phyloP scores from a whole-genome alignment of 2,888 invertebrate species.

The Epiblema foenella region DNA sequence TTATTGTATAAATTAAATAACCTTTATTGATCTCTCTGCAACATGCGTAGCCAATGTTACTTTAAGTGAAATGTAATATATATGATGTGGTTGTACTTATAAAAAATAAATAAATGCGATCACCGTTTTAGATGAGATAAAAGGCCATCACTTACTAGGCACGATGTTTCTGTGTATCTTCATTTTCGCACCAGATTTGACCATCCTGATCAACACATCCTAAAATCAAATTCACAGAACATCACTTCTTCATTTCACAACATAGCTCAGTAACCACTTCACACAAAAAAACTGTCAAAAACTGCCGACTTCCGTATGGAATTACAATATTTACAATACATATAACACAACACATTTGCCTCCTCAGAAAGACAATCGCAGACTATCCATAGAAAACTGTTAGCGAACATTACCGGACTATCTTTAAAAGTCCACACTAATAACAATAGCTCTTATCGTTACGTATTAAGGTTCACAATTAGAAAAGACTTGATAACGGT shows the following conservation, averaged over 20 bases:
- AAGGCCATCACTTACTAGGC: slow-evolving; percentile 11
- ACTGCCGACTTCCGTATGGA: neutral
- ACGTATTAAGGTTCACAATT: slow-evolving; percentile 5
- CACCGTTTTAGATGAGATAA: neutral
- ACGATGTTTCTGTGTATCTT: slow-evolving; percentile 7
- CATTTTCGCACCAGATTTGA: neutral
- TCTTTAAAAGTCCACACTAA: slow-evolving; percentile 5
- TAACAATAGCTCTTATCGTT: neutral
- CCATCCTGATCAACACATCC: slow-evolving; percentile 3
- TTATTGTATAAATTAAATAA: no score
- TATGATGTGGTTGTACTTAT: no score
- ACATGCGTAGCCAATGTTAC: no score
- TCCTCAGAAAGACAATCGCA: slow-evolving; percentile 11
- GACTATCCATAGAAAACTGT: slow-evolving; percentile 12
- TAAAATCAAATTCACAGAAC: neutral
- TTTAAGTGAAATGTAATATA: no score
- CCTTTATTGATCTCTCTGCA: no score
- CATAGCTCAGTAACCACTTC: neutral
- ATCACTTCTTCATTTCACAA: slow-evolving; percentile 1
- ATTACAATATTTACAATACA: slow-evolving; percentile 4
- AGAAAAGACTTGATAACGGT: slow-evolving; percentile 37
- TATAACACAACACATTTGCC: neutral
- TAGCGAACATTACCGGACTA: slow-evolving; percentile 8
- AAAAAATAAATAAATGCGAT: no score
- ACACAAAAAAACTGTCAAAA: neutral